Evolutionary conservation across 2,888 invertebrate genomes (phyloP).

Genomic region (Patella caerulea): DNA sequence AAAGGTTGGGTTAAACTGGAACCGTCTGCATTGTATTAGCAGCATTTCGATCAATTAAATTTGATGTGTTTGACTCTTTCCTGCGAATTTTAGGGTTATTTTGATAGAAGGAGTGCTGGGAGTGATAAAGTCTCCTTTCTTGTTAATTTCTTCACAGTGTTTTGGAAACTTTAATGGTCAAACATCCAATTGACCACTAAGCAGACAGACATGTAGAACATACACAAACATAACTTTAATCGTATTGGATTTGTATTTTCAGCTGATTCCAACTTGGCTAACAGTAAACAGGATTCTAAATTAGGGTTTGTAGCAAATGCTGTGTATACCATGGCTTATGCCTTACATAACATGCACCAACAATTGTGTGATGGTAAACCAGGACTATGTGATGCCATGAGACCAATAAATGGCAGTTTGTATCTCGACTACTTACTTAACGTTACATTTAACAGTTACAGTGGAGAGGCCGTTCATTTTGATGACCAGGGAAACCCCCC

Average conservation of each 20-base stretch:
- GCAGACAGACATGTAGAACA: too few species aligned
- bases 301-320: conserved; percentile 85
- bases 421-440: conserved; percentile 80
- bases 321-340: conserved; percentile 82
- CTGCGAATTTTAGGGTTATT: too few species aligned
- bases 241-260: conserved; percentile 29
- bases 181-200: too few species aligned
- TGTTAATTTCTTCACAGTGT: too few species aligned
- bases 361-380: conserved; percentile 75
- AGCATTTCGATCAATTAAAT: too few species aligned
- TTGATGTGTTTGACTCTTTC: too few species aligned
- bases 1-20: too few species aligned
- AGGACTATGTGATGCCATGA: conserved; percentile 78
- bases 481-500: conserved; percentile 84
- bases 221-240: too few species aligned
- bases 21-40: too few species aligned
- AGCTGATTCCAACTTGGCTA: conserved; percentile 76
- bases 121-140: too few species aligned
- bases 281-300: conserved; percentile 79
- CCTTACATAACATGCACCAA: conserved; percentile 80
- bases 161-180: too few species aligned
- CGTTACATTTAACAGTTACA: conserved; percentile 78
- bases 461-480: conserved; percentile 79
- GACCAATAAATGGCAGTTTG: conserved; percentile 81
- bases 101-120: too few species aligned